Evolutionary conservation across 2,797 vertebrate genomes (phyloP).

Genomic region (Choloepus didactylus): DNA sequence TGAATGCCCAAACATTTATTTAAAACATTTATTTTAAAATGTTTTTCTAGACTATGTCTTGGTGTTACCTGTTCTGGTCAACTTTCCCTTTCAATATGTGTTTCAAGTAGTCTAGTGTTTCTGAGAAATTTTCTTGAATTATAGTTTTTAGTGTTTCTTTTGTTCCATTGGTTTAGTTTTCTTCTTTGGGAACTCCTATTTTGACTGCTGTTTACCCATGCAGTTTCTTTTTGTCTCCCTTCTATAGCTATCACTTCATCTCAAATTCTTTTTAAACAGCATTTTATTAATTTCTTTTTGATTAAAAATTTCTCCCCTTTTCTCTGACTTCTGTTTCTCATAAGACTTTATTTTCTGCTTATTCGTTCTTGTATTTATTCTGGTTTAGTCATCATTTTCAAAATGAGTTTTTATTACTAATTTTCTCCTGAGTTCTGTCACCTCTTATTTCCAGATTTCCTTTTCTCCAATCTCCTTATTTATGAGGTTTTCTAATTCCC

Average conservation of each 20-base stretch:
- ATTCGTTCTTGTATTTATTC: neutral
- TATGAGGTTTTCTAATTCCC: slow-evolving; percentile 16
- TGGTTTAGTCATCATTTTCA: neutral
- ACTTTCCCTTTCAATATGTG: too few species aligned
- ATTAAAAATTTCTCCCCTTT: neutral
- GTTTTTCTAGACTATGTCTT: too few species aligned
- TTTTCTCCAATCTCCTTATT: slow-evolving; percentile 31
- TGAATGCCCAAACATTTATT: too few species aligned
- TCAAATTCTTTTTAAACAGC: neutral
- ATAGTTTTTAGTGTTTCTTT: neutral
- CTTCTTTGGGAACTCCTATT: neutral
- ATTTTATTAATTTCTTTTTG: neutral
- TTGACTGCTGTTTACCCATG: neutral
- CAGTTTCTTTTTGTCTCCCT: neutral
- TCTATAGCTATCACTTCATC: neutral
- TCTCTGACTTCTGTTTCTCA: neutral
- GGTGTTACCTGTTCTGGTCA: too few species aligned
- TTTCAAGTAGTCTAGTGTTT: too few species aligned
- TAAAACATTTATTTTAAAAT: too few species aligned
- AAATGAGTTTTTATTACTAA: neutral
- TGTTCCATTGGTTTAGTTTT: neutral
- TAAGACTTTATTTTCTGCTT: neutral
- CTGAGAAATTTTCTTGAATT: too few species aligned
- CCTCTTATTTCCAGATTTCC: slow-evolving; percentile 4
- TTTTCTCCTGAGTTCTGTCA: neutral